Base-by-base conservation (phyloP, 2,113 vertebrate genomes). In the Sapajus apella region DNA sequence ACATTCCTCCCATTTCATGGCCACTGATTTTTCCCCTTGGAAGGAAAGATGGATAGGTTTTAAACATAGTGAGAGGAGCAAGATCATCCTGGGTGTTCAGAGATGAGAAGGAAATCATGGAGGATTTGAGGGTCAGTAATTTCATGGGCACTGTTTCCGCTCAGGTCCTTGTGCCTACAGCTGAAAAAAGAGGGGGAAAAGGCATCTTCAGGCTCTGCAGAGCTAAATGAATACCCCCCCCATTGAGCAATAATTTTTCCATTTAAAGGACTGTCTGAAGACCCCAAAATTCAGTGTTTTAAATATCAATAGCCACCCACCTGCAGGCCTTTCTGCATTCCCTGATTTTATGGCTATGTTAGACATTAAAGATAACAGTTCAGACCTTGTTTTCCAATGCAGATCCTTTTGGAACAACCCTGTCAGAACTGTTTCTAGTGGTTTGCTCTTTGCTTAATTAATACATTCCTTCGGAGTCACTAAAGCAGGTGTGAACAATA, bases 401-500 rank as follows among this genome's bases (percentile, higher is more conserved):
- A 96, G 68, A 90, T 75, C 16, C 32, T 93, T 97, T 70, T 23
- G 43, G 56, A 91, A 81, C 73, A 66, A 82, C 37, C 52, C 66
- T 40, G 17, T 76, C 77, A 91, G 86, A 75, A 40, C 43, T 92
- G 30, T 94, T 92, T 92, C 83, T 37, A 68, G 45, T 32, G 47
- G 58, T n/a, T 85, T 97, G 68, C 13, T 97, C 97, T 98, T 97
- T 97, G 96, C 92, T 97, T 97, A 98, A 97, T 94, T 97, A 96
- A 94, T 97, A 95, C 66, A 97, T 98, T 98, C 95, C 95, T 96
- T 96, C 75, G 55, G 83, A 97, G 95, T 97, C 87, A 47, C 52
- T 96, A 70, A 35, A 98, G 94, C 97, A 98, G 97, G 97, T 98
- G 92, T 97, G 87, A 97, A 98, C 97, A 95, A 98, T 35, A 97